phyloP scores from a whole-genome alignment of 2,888 invertebrate genomes.

The Galerucella nymphaeae region DNA sequence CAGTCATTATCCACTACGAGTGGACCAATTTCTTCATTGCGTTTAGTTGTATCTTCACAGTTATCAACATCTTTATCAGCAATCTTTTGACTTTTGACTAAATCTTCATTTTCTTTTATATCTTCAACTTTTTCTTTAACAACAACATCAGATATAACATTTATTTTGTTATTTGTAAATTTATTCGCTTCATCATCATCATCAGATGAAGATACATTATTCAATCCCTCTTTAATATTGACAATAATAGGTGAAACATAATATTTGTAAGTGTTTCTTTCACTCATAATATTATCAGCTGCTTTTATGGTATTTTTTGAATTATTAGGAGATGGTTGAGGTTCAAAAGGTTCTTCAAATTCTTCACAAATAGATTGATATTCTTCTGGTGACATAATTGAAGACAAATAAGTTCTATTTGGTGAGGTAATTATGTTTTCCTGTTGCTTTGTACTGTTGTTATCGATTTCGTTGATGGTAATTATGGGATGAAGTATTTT shows the following conservation, averaged over 20 bases:
- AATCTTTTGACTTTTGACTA: too few relatives aligned
- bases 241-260: slow-evolving; percentile 44
- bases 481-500: slow-evolving; percentile 4
- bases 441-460: too few relatives aligned
- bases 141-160: slow-evolving; percentile 1
- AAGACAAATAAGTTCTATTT: neutral
- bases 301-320: neutral
- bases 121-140: neutral
- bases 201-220: slow-evolving; percentile 45
- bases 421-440: neutral
- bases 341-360: slow-evolving; percentile 34
- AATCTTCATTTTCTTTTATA: neutral
- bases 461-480: neutral
- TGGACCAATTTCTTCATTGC: neutral
- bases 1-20: too few relatives aligned
- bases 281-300: neutral
- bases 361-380: slow-evolving; percentile 43
- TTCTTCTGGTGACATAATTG: slow-evolving; percentile 8
- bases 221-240: slow-evolving; percentile 44
- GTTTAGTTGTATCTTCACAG: neutral
- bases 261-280: slow-evolving; percentile 23
- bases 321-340: neutral
- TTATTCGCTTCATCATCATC: slow-evolving; percentile 24
- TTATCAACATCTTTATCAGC: neutral
- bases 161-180: neutral